Percentiles rank a stretch among this genome's conserved stretches.
Evolutionary conservation across 2,888 invertebrate genomes (phyloP).

Genomic region (Petrolisthes cinctipes): DNA sequence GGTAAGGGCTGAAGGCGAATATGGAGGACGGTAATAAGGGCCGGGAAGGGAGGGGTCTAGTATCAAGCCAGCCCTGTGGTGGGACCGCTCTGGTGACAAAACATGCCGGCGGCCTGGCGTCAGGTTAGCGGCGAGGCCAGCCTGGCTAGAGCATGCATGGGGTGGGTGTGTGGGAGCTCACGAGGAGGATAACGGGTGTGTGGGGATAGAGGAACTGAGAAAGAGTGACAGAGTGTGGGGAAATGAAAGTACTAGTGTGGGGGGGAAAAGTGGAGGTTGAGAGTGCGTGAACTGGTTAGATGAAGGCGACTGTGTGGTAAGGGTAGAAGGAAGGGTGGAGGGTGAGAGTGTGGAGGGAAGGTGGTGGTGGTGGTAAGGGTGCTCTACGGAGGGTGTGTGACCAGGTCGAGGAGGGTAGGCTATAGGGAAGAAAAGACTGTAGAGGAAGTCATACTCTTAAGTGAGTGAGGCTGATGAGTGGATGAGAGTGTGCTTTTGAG

Average conservation of each 20-base stretch:
- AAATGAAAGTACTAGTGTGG: neutral
- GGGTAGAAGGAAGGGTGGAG: neutral
- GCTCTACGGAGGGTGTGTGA: neutral
- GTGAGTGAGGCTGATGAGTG: neutral
- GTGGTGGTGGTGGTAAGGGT: neutral
- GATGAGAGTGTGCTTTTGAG: neutral
- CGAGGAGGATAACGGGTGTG: neutral
- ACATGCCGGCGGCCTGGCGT: slow-evolving; percentile 1
- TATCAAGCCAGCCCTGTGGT: slow-evolving; percentile 11
- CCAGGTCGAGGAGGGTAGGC: no score
- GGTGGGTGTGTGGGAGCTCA: neutral
- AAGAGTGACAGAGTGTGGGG: neutral
- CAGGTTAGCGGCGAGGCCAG: slow-evolving; percentile 10
- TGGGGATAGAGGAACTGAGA: neutral
- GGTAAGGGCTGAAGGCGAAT: neutral
- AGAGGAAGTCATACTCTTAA: slow-evolving; percentile 4
- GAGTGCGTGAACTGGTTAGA: neutral
- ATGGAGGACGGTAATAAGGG: neutral
- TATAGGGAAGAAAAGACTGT: neutral
- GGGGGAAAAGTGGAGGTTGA: neutral
- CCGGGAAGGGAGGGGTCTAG: neutral
- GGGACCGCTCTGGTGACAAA: slow-evolving; percentile 1
- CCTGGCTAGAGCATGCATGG: neutral
- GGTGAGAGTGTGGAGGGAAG: neutral
- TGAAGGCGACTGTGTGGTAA: no score